Base-by-base conservation (phyloP, 2,113 vertebrate genomes). In the Edolisoma coerulescens region DNA sequence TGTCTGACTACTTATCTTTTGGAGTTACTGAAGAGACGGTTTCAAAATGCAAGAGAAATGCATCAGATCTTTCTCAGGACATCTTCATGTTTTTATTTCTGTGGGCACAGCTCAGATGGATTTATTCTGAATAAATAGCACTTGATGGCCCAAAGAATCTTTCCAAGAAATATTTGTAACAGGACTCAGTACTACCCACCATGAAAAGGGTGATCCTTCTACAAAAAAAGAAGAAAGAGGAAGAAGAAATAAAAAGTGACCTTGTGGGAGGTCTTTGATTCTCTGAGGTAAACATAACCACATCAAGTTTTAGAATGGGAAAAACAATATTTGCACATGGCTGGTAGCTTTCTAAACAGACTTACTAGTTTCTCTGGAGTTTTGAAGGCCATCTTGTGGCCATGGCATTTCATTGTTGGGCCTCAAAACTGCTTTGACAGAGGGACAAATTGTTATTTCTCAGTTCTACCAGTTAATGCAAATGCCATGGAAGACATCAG, bases 301-400 rank as follows among this genome's bases (percentile, higher is more conserved):
- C 18, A 53, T 9, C 2, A 30, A 4, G 30, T 52, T 47, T 79
- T 45, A 59, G 16, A 75, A 26, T 17, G 5, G 35, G 20, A 69
- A 50, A 87, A 67, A 2, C 6, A 80, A 0, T 18, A 80, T 26
- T 84, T 73, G 22, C 42, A 37, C 32, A 22, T 6, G 7, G 52
- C 52, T 84, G 26, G 42, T 54, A 45, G 24, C 11, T 70, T 86
- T 61, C 53, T 52, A 59, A 84, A 65, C 26, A 11, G n/a, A 52
- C 19, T 65, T n/a, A 52, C 74, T 52, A 26, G 20, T 83, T 86
- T 80, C 24, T 77, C 63, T 86, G 86, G 56, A 95, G 83, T 84
- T 92, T 60, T 96, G 79, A 76, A 86, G 75, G 86, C 68, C 63
- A 81, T 54, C 83, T 95, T 86, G 71, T 80, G 79, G 88, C 33